Conservation (phyloP, 2,888 invertebrate genomes). For the Mimachlamys varia region DNA sequence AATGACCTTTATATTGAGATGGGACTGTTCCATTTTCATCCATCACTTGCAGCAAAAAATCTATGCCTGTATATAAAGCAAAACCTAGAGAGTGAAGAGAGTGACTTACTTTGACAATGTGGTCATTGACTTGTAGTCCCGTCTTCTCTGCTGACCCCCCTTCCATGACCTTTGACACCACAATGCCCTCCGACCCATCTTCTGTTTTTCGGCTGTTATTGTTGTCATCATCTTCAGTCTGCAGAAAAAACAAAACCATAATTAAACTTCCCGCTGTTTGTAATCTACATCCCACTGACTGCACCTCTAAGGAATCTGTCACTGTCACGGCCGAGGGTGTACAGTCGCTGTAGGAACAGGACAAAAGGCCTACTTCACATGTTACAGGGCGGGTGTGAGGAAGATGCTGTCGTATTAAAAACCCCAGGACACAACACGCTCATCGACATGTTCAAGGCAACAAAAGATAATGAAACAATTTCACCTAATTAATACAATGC, state of each 20-base stretch:
- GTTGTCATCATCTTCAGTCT: slow-evolving; percentile 66
- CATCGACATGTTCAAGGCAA: neutral
- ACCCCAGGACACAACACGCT: slow-evolving; percentile 18
- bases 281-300: slow-evolving; percentile 12
- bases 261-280: neutral
- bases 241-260: slow-evolving; percentile 47
- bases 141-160: slow-evolving; percentile 65
- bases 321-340: neutral
- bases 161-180: slow-evolving; percentile 67
- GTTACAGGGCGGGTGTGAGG: neutral
- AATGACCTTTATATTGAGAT: neutral
- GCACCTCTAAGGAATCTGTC: neutral
- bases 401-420: neutral
- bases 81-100: neutral
- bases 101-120: slow-evolving; percentile 58
- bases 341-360: neutral
- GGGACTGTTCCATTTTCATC: neutral
- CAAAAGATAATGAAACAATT: slow-evolving; percentile 15
- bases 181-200: slow-evolving; percentile 65
- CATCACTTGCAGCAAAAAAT: neutral
- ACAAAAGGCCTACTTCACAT: neutral
- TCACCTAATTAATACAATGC: slow-evolving; percentile 34
- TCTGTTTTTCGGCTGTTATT: slow-evolving; percentile 67
- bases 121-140: slow-evolving; percentile 62
- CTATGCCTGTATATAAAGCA: neutral